Base-by-base conservation (phyloP, 1,140 invertebrate genomes). In the Hypsibius dujardini region DNA sequence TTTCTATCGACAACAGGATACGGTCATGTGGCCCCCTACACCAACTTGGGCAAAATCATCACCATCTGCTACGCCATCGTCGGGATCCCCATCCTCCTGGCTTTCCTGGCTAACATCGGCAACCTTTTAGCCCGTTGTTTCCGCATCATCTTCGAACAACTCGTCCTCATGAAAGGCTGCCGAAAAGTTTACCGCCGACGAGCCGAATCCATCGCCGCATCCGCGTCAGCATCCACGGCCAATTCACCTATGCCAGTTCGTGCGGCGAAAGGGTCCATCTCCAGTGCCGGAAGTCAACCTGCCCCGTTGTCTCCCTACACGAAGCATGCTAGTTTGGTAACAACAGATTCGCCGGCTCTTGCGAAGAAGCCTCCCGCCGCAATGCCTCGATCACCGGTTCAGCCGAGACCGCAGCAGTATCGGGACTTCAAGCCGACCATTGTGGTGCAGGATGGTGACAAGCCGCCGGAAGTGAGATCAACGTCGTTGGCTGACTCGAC, bases 31-130 rank as follows among this genome's bases (percentile, higher is more conserved):
- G 88, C 91, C 0, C 91, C 91, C 1, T 92, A 92, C 82, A 96
- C 92, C 0, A 84, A 86, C 74, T 87, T 86, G 77, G 93, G 93
- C 28, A 92, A 94, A 80, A 86, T 95, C 71, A 88, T 91, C 47
- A 95, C 92, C 15, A 95, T 96, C 75, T 89, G 95, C 77, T 96
- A 96, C 80, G 92, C 92, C 46, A 90, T 95, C 76, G 81, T 95
- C 74, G 93, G 93, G 40, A 96, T 95, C 75, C 92, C 92, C 0
- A 80, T 95, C 70, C 93, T 95, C 88, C 84, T 96, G 70, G 84
- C 95, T 1, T 93, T 91, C 75, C 83, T 96, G 47, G 93, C 91
- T 56, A 94, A 94, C 77, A 94, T 96, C 73, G 92, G 92, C n/a
- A 90, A 94, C 78, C 87, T 92, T 70, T 90, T 96, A 88, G 91